These are phyloP conservation scores for Drosophila glabriapex DNA, from an alignment of 2,888 invertebrate genomes.

Conservation along the genomic window DNA sequence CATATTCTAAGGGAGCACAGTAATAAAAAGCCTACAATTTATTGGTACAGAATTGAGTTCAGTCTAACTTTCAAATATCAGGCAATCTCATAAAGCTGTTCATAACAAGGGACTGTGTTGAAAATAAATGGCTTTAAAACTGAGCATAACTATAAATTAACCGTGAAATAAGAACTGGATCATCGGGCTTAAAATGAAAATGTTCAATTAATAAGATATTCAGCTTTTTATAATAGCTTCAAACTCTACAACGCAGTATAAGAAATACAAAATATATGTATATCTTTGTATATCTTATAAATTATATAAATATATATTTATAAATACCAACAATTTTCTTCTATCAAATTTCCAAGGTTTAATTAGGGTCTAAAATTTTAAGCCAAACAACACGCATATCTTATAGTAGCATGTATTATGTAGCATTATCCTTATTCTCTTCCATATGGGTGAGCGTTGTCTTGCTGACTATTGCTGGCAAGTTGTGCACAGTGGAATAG, in stretches of 20 bases:
- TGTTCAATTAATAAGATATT: neutral
- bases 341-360: neutral
- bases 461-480: constrained; percentile 6
- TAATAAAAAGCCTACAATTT: constrained; percentile 25
- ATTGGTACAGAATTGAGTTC: constrained; percentile 3
- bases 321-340: neutral
- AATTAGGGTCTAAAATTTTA: neutral
- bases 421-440: neutral
- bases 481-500: constrained; percentile 5
- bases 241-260: neutral
- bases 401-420: neutral
- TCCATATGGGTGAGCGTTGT: constrained; percentile 1
- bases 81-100: neutral
- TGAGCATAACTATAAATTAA: neutral
- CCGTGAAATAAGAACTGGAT: neutral
- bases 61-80: constrained; percentile 8
- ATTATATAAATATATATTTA: neutral
- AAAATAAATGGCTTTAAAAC: neutral
- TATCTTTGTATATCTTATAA: neutral
- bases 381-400: neutral
- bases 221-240: neutral
- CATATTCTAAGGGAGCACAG: neutral
- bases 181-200: neutral
- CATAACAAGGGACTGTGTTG: neutral
- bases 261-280: neutral